A percentile compares a stretch with the other conserved stretches of the same genome.
phyloP scores from a whole-genome alignment of 2,888 invertebrate species.

The Phrixothrix hirtus region DNA sequence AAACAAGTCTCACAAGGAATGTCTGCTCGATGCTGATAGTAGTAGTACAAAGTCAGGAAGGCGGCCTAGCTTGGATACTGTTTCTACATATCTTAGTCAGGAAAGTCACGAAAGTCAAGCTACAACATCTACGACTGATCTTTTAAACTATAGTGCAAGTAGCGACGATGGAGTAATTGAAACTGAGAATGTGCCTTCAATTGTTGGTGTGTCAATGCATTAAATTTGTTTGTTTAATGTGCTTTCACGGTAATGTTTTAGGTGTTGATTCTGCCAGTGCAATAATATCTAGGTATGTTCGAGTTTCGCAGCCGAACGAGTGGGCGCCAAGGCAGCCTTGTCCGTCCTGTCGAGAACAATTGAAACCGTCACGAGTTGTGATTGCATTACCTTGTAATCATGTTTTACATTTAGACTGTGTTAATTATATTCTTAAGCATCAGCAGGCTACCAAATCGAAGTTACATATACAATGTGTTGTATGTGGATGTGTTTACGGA shows the following conservation, averaged over 20 bases:
- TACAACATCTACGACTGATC: slow-evolving; percentile 51
- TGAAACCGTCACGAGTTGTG: slow-evolving; percentile 62
- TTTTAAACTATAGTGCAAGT: slow-evolving; percentile 50
- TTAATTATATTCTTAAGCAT: slow-evolving; percentile 73
- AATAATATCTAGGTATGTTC: slow-evolving; percentile 71
- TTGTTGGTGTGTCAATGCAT: slow-evolving; percentile 51
- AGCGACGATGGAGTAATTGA: slow-evolving; percentile 45
- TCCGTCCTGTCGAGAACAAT: slow-evolving; percentile 68
- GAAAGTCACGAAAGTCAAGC: slow-evolving; percentile 73
- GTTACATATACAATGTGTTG: slow-evolving; percentile 82
- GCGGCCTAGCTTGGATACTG: slow-evolving; percentile 83
- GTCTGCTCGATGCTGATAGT: slow-evolving; percentile 66
- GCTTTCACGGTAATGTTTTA: slow-evolving; percentile 37
- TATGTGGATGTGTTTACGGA: slow-evolving; percentile 84
- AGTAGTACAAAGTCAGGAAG: slow-evolving; percentile 77
- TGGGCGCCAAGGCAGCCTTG: slow-evolving; percentile 73
- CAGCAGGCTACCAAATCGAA: slow-evolving; percentile 59
- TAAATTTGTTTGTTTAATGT: neutral
- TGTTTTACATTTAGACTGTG: slow-evolving; percentile 78
- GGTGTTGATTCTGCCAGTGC: slow-evolving; percentile 63
- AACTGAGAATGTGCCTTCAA: slow-evolving; percentile 42
- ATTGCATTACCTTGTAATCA: slow-evolving; percentile 76
- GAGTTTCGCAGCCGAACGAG: slow-evolving; percentile 66
- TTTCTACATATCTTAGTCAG: slow-evolving; percentile 86
- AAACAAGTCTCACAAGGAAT: slow-evolving; percentile 45